These are phyloP conservation scores for Resseliella maxima DNA, from an alignment of 2,888 invertebrate genomes.

Conservation along the genomic window DNA sequence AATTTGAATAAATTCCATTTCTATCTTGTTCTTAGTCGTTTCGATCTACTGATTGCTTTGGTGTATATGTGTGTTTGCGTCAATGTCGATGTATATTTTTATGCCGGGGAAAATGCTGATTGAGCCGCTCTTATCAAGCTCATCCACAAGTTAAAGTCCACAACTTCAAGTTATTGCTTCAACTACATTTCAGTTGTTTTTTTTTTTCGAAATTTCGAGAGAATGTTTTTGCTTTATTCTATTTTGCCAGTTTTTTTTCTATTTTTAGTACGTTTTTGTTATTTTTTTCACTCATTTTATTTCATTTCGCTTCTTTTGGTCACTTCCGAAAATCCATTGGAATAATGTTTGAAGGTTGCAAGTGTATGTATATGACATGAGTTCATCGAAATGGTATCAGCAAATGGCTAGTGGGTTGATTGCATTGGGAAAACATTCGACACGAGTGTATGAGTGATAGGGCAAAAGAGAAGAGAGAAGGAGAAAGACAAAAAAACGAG, in stretches of 20 bases:
- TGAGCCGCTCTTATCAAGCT: background rate
- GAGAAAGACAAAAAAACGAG: no score
- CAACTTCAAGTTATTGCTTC: no score
- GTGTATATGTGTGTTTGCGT: no score
- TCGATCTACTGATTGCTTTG: background rate
- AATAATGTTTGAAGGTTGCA: background rate
- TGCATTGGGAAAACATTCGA: background rate
- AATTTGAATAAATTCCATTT: slow-evolving; percentile 33
- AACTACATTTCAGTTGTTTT: no score
- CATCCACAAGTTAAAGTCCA: no score
- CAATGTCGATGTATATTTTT: no score
- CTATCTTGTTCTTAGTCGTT: background rate
- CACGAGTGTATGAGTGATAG: no score
- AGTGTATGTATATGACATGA: background rate
- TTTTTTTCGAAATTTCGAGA: background rate
- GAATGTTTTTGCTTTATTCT: no score
- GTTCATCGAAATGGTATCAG: background rate
- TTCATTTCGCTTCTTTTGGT: slow-evolving; percentile 3
- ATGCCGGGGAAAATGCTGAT: background rate
- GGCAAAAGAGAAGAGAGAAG: no score
- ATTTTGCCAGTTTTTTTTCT: no score
- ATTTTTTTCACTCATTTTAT: background rate
- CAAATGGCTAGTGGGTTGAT: slow-evolving; percentile 23
- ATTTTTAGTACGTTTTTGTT: background rate
- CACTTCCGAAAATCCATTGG: background rate